A percentile compares a stretch with the other conserved stretches of the same genome.
These are phyloP conservation scores for Dioctria linearis DNA, from an alignment of 2,888 invertebrate species.

Conservation along the genomic window DNA sequence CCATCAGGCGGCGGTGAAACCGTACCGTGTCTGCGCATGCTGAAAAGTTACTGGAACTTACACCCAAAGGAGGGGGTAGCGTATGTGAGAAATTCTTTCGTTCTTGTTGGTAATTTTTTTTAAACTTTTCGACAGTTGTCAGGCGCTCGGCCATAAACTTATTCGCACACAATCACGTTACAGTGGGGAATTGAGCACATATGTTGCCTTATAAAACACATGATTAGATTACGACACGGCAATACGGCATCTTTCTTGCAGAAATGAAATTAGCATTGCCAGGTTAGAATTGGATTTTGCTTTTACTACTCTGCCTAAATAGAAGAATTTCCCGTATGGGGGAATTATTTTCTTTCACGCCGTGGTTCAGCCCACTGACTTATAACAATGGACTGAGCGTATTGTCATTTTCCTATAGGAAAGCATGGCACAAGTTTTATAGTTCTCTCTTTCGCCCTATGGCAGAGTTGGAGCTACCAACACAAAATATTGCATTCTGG, in stretches of 20 bases:
- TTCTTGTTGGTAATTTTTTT: constrained; percentile 1
- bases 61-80: neutral
- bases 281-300: neutral
- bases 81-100: constrained; percentile 49
- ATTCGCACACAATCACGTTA: constrained; percentile 36
- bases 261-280: constrained; percentile 28
- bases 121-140: constrained; percentile 50
- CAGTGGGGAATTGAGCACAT: neutral
- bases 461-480: too few relatives aligned
- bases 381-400: too few relatives aligned
- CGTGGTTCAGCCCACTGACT: too few relatives aligned
- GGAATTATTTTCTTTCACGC: neutral
- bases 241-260: neutral
- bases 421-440: too few relatives aligned
- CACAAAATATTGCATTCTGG: too few relatives aligned
- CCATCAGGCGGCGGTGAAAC: neutral
- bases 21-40: neutral
- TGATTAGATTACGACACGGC: constrained; percentile 26
- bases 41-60: too few relatives aligned
- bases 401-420: too few relatives aligned
- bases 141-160: constrained; percentile 58
- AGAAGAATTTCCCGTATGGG: constrained; percentile 13
- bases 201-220: constrained; percentile 39
- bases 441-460: too few relatives aligned
- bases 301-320: neutral